Evolutionary conservation across 2,113 vertebrate species (phyloP).

Genomic region (Neotragus pygmaeus): DNA sequence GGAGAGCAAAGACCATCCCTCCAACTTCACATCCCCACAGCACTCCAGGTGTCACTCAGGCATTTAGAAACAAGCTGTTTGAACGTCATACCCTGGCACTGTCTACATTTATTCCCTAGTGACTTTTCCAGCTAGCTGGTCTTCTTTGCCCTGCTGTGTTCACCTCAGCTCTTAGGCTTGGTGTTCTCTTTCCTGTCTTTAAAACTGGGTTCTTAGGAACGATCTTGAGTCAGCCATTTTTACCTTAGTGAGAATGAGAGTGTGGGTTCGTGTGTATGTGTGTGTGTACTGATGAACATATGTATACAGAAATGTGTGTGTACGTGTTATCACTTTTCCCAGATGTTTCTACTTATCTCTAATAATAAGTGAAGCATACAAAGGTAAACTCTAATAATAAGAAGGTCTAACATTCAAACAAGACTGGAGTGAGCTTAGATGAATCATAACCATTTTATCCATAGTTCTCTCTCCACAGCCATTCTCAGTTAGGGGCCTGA

Average conservation of each 20-base stretch:
- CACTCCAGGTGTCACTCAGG: background rate
- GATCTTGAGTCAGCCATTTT: background rate
- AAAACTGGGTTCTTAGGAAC: background rate
- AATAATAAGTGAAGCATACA: background rate
- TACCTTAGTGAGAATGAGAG: background rate
- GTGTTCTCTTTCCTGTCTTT: background rate
- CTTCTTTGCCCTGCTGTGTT: background rate
- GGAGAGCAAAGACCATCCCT: background rate
- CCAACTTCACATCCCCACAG: background rate
- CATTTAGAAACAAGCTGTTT: background rate
- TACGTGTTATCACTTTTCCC: background rate
- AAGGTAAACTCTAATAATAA: background rate
- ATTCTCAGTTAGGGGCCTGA: background rate
- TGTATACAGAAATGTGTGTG: background rate
- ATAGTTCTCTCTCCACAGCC: background rate
- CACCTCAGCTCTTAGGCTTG: background rate
- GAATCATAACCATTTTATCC: background rate
- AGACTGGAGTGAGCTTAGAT: background rate
- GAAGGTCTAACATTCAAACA: background rate
- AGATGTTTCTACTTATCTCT: background rate
- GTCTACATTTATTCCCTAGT: background rate
- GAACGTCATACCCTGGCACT: background rate
- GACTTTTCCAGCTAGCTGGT: background rate
- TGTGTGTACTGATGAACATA: background rate
- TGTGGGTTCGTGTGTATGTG: background rate